A percentile compares a stretch with the other conserved stretches of the same genome.
Evolutionary conservation across 2,113 vertebrate genomes (phyloP).

Genomic region (Zapus hudsonius): DNA sequence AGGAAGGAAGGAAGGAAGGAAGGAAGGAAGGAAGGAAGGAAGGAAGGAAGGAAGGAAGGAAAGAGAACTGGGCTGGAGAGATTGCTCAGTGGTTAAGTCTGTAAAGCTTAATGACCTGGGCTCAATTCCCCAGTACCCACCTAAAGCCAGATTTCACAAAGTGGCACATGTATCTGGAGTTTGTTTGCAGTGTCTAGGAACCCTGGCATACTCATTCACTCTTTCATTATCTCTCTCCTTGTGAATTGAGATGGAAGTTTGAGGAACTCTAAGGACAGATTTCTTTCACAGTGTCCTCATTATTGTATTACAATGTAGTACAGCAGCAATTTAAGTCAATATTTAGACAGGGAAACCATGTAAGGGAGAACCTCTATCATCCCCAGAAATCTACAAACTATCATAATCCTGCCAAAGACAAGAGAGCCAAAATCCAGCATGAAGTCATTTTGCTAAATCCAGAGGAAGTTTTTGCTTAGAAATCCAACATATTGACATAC

Average conservation of each 20-base stretch:
- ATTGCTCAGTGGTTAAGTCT: too few species aligned
- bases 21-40: too few species aligned
- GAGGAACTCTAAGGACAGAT: background rate
- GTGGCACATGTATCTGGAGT: too few species aligned
- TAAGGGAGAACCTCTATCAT: background rate
- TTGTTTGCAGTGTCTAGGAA: too few species aligned
- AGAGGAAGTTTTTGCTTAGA: background rate
- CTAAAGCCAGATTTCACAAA: too few species aligned
- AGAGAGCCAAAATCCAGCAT: background rate
- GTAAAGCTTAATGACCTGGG: too few species aligned
- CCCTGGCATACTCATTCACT: too few species aligned
- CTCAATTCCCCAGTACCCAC: too few species aligned
- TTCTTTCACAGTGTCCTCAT: constrained; percentile 10
- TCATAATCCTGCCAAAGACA: background rate
- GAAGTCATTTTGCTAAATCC: background rate
- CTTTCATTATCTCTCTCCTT: too few species aligned
- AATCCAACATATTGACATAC: background rate
- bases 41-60: background rate
- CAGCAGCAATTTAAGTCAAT: background rate
- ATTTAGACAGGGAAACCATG: background rate
- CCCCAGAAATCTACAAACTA: background rate
- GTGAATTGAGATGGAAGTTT: too few species aligned
- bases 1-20: too few species aligned
- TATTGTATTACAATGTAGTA: background rate
- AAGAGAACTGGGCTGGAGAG: too few species aligned